Evolutionary conservation across 2,888 invertebrate species (phyloP), one percentile per base, ranked within the genome.

Genomic region (Cremastinae sp.): DNA sequence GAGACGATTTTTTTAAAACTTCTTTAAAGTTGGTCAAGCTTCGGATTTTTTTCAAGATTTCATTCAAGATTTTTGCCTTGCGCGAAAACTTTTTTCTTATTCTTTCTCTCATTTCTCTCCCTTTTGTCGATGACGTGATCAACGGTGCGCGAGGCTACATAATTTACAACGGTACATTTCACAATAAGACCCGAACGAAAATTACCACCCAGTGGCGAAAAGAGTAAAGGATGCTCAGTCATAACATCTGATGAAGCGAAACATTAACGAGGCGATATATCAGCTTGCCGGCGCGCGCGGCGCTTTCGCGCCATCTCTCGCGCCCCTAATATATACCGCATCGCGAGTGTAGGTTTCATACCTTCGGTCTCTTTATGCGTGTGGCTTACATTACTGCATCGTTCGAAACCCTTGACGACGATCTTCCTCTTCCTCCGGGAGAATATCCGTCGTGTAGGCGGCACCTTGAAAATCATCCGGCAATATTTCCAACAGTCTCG

Each of bases 211-310:
- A 85, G 87, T 87, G 86, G 87, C 87, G 28, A 28, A 28, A 83
- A 61, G 83, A 81, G 84, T 87, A 86, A 82, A 82, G 78, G 80
- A 81, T 82, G 86, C 85, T 84, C 86, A 81, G 85, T 87, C 87
- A 86, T 87, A 87, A 87, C 86, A 86, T 86, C 87, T 86, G 87
- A 87, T 87, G 86, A 87, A 87, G 86, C 87, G 86, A 84, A 85
- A 85, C 87, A 86, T 87, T 87, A 87, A 86, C 86, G 86, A 86
- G 86, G 84, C 85, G 84, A 87, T 87, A 87, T 85, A 87, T 87
- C 86, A 85, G 81, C 37, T 49, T n/a, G 28, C n/a, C n/a, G n/a
- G n/a, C 81, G 77, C 79, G 10, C 55, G 16, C 62, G 71, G 62
- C 45, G 71, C 75, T 72, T 64, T 72, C 71, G 39, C 70, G 71